Evolutionary conservation across 1,140 invertebrate species (phyloP), one percentile per base, ranked within the genome.

Genomic region (Bombus pyrosoma): DNA sequence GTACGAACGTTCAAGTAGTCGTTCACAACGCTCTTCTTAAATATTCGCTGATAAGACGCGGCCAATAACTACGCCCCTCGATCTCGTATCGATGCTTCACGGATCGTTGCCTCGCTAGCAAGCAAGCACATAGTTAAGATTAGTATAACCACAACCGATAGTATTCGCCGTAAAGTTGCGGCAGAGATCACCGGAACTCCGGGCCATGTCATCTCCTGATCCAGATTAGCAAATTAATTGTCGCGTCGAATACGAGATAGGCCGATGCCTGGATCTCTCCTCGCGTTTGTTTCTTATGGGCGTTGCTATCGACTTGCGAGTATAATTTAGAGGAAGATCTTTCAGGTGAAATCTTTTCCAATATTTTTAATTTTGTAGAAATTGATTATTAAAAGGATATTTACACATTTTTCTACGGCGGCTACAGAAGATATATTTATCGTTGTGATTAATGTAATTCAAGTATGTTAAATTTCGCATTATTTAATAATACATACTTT

Each of bases 191-290:
- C 34, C 81, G 43, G 18, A 64, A 80, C 75, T 62, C 59, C 39
- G 39, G 28, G 25, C 37, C 47, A 78, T 25, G 34, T 83, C 59
- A 37, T 53, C 47, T 22, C 53, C 18, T 32, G 22, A 66, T 62
- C n/a, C 57, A 71, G 81, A 82, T 88, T 82, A 73, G 83, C 69
- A 79, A 75, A 89, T 88, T 88, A 80, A 89, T 89, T 64, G 87
- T 79, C 75, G 41, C 87, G 78, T 88, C 87, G 74, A 87, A 81
- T 69, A 74, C 85, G 81, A 59, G 34, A 75, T 22, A 37, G 43
- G 39, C 37, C 43, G 59, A 62, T 62, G 13, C 28, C 12, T n/a
- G 59, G 28, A n/a, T n/a, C 59, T 62, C 28, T 47, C 64, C 76
- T 72, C 62, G 84, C 53, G 53, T 79, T 34, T 71, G 43, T 85